Conservation (phyloP, 1,140 invertebrate species). For the Matsumurasca onukii region DNA sequence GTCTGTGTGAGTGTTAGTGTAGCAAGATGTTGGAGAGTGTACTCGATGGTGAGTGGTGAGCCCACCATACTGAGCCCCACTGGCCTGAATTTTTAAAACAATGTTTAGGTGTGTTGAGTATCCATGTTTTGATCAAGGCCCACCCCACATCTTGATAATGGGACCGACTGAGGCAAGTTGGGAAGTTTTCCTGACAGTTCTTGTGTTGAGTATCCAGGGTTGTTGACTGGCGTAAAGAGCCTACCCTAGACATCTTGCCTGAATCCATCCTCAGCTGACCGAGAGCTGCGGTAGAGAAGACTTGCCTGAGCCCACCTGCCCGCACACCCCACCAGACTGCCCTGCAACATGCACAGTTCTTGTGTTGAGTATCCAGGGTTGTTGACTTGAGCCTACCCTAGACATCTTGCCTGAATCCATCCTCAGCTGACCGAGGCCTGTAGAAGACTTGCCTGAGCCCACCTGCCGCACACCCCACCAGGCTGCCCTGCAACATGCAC, state of each 20-base stretch:
- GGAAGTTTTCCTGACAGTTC: constrained; percentile 69
- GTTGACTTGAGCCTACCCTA: constrained; percentile 60
- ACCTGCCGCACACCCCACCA: constrained; percentile 74
- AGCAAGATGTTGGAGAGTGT: too few relatives aligned
- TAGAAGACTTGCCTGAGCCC: constrained; percentile 78
- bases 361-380: constrained; percentile 64
- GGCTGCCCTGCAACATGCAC: constrained; percentile 58
- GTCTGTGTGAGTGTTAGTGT: too few relatives aligned
- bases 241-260: too few relatives aligned
- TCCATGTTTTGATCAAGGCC: too few relatives aligned
- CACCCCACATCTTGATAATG: too few relatives aligned
- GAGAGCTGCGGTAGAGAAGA: constrained; percentile 70
- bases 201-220: constrained; percentile 67
- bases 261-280: too few relatives aligned
- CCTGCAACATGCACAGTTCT: constrained; percentile 61
- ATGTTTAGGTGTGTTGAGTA: too few relatives aligned
- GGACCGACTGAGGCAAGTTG: too few relatives aligned
- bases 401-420: constrained; percentile 54
- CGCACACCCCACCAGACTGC: constrained; percentile 70
- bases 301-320: constrained; percentile 79
- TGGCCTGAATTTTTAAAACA: too few relatives aligned
- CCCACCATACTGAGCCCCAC: too few relatives aligned
- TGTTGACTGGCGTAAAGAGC: constrained; percentile 68
- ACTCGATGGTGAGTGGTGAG: too few relatives aligned
- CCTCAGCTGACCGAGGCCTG: constrained; percentile 64